Conservation (phyloP, 2,797 vertebrate genomes). For the Labeo calbasu region DNA sequence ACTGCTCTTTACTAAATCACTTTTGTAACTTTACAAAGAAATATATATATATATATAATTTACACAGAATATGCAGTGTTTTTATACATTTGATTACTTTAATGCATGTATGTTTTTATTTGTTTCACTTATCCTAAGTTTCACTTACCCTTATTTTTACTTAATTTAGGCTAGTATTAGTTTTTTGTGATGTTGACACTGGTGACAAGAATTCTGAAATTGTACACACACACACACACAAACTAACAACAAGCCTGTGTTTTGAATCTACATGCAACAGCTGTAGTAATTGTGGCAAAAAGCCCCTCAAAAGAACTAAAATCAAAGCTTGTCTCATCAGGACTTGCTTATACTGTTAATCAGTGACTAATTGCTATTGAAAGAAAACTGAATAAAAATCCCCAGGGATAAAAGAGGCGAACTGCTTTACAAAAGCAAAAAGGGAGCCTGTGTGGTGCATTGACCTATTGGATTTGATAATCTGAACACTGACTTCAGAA, state of each 20-base stretch:
- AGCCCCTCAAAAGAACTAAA: constrained; percentile 6
- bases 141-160: no score
- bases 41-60: no score
- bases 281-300: background rate
- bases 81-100: no score
- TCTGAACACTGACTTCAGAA: background rate
- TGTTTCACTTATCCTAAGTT: no score
- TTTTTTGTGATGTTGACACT: no score
- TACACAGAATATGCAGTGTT: no score
- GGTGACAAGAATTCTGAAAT: no score
- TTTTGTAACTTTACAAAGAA: no score
- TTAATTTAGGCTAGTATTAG: no score
- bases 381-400: constrained; percentile 43
- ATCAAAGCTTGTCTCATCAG: constrained; percentile 51
- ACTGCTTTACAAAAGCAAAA: constrained; percentile 17
- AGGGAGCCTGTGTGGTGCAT: background rate
- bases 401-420: constrained; percentile 21
- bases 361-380: constrained; percentile 54
- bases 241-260: background rate
- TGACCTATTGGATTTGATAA: constrained; percentile 19
- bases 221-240: background rate
- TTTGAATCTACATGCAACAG: background rate
- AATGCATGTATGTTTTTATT: no score
- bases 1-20: no score
- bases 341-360: constrained; percentile 48